Base-by-base conservation (phyloP, 2,888 invertebrate species). In the Amiota mariae region DNA sequence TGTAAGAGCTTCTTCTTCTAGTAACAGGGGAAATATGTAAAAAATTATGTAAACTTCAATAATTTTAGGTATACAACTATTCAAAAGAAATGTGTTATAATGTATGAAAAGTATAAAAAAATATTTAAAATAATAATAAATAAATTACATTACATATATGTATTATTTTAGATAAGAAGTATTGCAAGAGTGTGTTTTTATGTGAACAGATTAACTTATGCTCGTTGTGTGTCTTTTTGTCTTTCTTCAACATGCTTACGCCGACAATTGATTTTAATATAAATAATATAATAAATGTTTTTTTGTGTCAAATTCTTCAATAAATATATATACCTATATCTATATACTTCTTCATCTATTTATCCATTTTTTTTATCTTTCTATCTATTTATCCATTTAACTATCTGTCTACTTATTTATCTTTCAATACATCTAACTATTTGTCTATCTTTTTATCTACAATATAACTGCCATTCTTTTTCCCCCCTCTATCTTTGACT, bases 151-250 rank as follows among this genome's bases (percentile, higher is more conserved):
- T 36, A 36, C 36, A 36, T 2, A 24, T 24, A 24, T 24, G 24
- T 24, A 24, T 57, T 57, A 18, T 57, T 57, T 57, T 59, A 59
- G 4, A 20, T 59, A 59, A 9, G 15, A 59, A 59, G 1, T 15
- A 20, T n/a, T 51, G 12, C n/a, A 51, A 51, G 54, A n/a, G 54
- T 51, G n/a, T n/a, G n/a, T 66, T 51, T 15, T 70, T 72, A 56
- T 78, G 77, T 75, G 76, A 74, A 76, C 78, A 47, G 81, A 77
- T 74, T 82, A 67, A 87, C 88, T 88, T 86, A 88, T 88, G 88
- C 87, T 87, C 81, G 87, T 87, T 86, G 85, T 88, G 81, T 87
- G 80, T 84, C 81, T 82, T 82, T 84, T 80, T 86, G 77, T 82
- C 80, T 82, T 77, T 77, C 78, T 80, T 78, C 70, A 79, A 84